Conservation (phyloP, 1,140 invertebrate genomes). For the Probaryconus sp. region DNA sequence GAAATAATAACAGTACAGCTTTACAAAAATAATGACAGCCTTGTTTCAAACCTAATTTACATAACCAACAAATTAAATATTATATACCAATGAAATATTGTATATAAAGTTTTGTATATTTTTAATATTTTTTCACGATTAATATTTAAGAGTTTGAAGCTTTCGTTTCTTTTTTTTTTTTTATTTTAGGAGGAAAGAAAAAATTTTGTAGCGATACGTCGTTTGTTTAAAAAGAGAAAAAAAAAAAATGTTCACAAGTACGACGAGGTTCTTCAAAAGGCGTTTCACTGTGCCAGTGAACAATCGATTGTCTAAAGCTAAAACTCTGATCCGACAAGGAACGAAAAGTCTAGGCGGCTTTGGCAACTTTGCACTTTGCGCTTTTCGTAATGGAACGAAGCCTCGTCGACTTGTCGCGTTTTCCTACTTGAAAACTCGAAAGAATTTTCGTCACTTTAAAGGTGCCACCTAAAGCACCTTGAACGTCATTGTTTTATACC, state of each 20-base stretch:
- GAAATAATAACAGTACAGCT: no score
- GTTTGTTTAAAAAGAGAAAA: conserved; percentile 11
- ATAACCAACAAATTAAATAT: no score
- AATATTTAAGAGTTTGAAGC: no score
- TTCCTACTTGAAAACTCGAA: conserved; percentile 21
- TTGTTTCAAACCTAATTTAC: no score
- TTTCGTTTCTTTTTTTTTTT: no score
- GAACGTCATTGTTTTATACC: no score
- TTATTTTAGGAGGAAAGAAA: background rate
- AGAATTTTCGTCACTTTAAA: no score
- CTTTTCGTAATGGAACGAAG: conserved; percentile 48
- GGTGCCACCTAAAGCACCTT: no score
- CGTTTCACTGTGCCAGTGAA: conserved; percentile 11
- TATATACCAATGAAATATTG: no score
- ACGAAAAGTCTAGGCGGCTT: conserved; percentile 38
- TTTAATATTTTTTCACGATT: no score
- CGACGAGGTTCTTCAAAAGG: conserved; percentile 2
- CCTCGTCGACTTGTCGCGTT: conserved; percentile 24
- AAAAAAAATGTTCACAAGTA: conserved; percentile 1
- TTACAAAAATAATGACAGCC: no score
- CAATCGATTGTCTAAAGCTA: conserved; percentile 35
- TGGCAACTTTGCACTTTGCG: conserved; percentile 46
- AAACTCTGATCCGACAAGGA: conserved; percentile 38
- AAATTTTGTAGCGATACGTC: background rate
- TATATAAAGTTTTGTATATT: no score